A percentile compares a stretch with the other conserved stretches of the same genome.
These are phyloP conservation scores for Poeciliopsis retropinna DNA, from an alignment of 2,113 vertebrate genomes.

Conservation along the genomic window DNA sequence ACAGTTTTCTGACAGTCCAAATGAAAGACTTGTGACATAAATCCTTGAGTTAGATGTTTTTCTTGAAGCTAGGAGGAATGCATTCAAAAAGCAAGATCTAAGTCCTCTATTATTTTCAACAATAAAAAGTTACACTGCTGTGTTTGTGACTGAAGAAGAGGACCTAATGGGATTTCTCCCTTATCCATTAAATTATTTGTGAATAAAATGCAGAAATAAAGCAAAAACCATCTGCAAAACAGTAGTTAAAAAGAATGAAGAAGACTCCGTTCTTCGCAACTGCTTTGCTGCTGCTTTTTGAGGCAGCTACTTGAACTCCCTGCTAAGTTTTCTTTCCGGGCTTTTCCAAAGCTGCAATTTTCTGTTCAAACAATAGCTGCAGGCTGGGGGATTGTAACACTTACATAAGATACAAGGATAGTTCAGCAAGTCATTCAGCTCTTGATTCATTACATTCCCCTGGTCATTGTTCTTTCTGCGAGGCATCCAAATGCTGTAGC, in stretches of 20 bases:
- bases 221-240: not conserved
- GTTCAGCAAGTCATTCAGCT: constrained; percentile 6
- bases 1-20: too few relatives aligned
- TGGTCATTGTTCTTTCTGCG: constrained; percentile 7
- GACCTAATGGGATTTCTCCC: not conserved
- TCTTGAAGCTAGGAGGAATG: too few relatives aligned
- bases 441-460: constrained; percentile 12
- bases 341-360: not conserved
- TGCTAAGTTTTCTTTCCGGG: not conserved
- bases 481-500: constrained; percentile 21
- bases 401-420: not conserved
- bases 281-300: not conserved
- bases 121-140: not conserved
- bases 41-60: too few relatives aligned
- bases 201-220: not conserved
- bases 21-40: too few relatives aligned
- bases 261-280: too few relatives aligned
- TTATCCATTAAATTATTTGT: not conserved
- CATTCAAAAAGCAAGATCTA: too few relatives aligned
- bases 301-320: not conserved
- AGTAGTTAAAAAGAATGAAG: not conserved
- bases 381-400: not conserved
- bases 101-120: not conserved
- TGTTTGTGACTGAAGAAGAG: not conserved
- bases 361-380: not conserved